Percentiles rank a stretch among this genome's conserved stretches.
These are phyloP conservation scores for Actias luna DNA, from an alignment of 2,888 invertebrate genomes.

Conservation along the genomic window DNA sequence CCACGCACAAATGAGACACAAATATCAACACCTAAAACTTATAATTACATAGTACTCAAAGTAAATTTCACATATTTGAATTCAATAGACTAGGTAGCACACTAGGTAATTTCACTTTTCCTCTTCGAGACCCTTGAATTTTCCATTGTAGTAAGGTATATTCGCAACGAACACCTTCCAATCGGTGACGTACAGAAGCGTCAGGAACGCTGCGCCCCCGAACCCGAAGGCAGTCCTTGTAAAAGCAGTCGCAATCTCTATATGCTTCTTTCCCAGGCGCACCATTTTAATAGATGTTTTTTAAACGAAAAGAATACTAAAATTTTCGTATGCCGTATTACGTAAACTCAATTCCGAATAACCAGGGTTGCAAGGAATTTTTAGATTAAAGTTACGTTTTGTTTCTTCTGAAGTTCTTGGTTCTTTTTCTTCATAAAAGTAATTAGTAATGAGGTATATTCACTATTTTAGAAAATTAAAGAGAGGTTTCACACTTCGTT, in stretches of 20 bases:
- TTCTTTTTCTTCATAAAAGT: too few relatives aligned
- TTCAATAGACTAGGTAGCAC: not conserved
- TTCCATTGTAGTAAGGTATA: constrained; percentile 89
- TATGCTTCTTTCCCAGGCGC: constrained; percentile 83
- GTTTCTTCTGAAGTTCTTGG: too few relatives aligned
- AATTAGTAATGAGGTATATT: too few relatives aligned
- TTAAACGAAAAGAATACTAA: not conserved
- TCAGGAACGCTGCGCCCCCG: constrained; percentile 84
- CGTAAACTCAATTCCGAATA: not conserved
- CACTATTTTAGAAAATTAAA: too few relatives aligned
- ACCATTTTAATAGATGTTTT: constrained; percentile 52
- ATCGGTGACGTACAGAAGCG: constrained; percentile 87
- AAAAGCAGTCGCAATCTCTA: constrained; percentile 77
- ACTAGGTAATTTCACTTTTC: constrained; percentile 34
- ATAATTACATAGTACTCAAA: constrained; percentile 13
- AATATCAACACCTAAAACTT: constrained; percentile 9
- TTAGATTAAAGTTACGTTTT: too few relatives aligned
- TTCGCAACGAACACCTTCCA: constrained; percentile 88
- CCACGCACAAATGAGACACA: constrained; percentile 12
- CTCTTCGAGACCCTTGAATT: constrained; percentile 81
- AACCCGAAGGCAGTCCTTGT: constrained; percentile 83
- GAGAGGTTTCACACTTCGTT: too few relatives aligned
- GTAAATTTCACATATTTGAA: not conserved
- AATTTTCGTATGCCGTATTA: not conserved
- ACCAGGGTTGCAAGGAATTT: not conserved